Evolutionary conservation across 37 sponge, comb jelly and placozoan species (phyloP), one percentile per base, ranked within the genome.

Genomic region (Petrosia ficiformis): DNA sequence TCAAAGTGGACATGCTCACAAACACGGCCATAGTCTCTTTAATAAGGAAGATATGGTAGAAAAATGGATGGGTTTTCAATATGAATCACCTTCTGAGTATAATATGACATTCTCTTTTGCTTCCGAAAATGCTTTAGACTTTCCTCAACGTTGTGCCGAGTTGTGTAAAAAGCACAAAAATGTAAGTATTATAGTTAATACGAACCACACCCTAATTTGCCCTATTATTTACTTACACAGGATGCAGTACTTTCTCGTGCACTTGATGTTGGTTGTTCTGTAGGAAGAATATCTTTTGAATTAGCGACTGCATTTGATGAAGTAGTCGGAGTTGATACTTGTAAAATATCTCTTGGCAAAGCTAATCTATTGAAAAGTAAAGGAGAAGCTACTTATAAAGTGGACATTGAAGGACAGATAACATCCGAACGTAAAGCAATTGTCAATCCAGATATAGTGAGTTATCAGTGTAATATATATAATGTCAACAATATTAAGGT

Each of bases 191-290:
- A 19, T 48, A 48, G 54, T 48, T n/a, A n/a, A n/a, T n/a, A n/a
- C n/a, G n/a, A n/a, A n/a, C n/a, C n/a, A n/a, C n/a, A 48, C 54
- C 8, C 14, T 48, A 8, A 8, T 48, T 48, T 48, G 14, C 14
- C 14, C 14, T 48, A 48, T 48, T 42, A 11, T 60, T 59, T 30
- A 57, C 0, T 65, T 16, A 33, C 75, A 26, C 60, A 92, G 91
- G 79, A 77, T 16, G 82, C 44, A 24, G 83, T 90, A 4, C 2
- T 75, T 63, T 82, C 72, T 61, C 67, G 93, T 25, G 96, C 92
- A 6, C 59, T 95, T 14, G 96, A 95, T 41, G 39, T 95, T 35
- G 96, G 96, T 29, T 95, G 96, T 84, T 82, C 96, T 26, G 93
- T 91, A 34, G 96, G 96, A 35, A 44, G 92, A 34, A 54, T 86